A percentile compares a stretch with the other conserved stretches of the same genome.
Conservation (phyloP, 2,113 vertebrate genomes). For the Elanus axillaris region DNA sequence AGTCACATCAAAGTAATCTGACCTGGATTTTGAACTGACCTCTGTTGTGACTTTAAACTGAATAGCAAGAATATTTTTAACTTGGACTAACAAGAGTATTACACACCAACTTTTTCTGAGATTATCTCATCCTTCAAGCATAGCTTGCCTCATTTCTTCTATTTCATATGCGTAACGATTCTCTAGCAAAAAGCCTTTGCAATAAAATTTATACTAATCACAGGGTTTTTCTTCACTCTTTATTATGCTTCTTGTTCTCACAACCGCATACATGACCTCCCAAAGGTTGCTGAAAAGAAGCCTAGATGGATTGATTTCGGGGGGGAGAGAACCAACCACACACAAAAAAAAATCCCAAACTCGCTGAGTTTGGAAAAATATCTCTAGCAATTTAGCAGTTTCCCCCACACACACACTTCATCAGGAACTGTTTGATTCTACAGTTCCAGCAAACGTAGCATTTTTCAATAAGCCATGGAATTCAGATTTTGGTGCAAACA, state of each 20-base stretch:
- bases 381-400: background rate
- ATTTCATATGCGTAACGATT: background rate
- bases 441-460: background rate
- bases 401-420: background rate
- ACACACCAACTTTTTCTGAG: background rate
- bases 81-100: background rate
- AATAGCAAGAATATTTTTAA: background rate
- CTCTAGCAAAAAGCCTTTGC: background rate
- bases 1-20: background rate
- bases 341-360: no score
- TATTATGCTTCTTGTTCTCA: background rate
- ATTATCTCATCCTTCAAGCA: background rate
- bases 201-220: background rate
- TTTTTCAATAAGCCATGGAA: background rate
- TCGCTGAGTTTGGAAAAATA: background rate
- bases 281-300: background rate
- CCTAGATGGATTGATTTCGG: background rate
- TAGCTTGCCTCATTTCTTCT: background rate
- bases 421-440: background rate
- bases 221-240: background rate
- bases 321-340: no score
- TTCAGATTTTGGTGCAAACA: background rate
- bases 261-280: background rate
- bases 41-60: background rate
- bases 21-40: background rate